Evolutionary conservation across 1,140 invertebrate species (phyloP).

Genomic region (Kradibia gibbosae): DNA sequence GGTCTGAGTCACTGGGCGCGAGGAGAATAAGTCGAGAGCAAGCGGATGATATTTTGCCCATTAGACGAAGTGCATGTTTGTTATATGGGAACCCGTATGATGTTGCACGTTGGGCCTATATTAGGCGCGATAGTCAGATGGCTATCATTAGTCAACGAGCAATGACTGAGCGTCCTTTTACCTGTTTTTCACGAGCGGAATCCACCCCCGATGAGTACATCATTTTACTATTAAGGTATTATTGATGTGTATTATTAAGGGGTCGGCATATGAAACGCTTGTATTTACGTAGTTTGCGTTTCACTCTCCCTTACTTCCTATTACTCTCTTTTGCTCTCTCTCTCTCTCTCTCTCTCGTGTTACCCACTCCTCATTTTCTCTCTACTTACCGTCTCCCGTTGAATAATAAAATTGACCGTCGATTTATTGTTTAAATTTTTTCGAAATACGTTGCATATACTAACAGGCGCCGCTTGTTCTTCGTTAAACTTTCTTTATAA

Average conservation of each 20-base stretch:
- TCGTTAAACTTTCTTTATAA: no score
- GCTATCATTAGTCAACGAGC: constrained; percentile 60
- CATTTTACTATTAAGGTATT: constrained; percentile 17
- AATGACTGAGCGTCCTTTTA: constrained; percentile 62
- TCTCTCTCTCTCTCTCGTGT: neutral
- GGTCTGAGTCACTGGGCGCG: constrained; percentile 7
- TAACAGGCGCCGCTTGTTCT: no score
- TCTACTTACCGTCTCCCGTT: neutral
- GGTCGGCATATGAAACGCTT: constrained; percentile 29
- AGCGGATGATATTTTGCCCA: neutral
- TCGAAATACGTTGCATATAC: no score
- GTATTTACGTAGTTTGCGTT: neutral
- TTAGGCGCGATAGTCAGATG: constrained; percentile 56
- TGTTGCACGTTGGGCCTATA: neutral
- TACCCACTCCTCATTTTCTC: neutral
- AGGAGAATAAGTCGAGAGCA: neutral
- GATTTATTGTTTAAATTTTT: neutral
- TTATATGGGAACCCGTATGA: neutral
- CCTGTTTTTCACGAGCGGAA: constrained; percentile 25
- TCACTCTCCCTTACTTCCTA: neutral
- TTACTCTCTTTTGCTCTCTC: neutral
- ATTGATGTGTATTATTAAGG: constrained; percentile 38
- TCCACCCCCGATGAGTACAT: constrained; percentile 14
- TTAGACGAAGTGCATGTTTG: neutral
- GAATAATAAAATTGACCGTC: no score